These are phyloP conservation scores for Pseudomyrmex pallidus DNA, from an alignment of 1,140 invertebrate genomes.

Conservation along the genomic window DNA sequence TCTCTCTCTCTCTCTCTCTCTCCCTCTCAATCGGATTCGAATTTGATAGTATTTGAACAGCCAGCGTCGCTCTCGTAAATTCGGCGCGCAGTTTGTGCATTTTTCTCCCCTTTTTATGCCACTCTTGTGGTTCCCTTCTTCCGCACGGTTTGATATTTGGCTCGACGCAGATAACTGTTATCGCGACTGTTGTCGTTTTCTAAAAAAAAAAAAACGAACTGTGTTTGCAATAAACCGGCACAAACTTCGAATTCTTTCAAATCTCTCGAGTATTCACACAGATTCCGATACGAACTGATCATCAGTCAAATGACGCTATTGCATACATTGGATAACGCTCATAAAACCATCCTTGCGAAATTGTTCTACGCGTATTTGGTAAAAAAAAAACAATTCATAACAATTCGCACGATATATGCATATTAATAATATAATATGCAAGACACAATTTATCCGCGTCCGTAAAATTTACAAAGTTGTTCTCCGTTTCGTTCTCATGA, in stretches of 20 bases:
- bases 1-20: too few relatives aligned
- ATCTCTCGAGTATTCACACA: constrained; percentile 27
- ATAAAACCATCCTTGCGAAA: too few relatives aligned
- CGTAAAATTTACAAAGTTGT: constrained; percentile 31
- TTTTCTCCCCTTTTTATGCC: constrained; percentile 27
- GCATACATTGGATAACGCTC: background rate
- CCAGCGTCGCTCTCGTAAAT: constrained; percentile 61
- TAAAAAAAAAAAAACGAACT: constrained; percentile 44
- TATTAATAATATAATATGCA: too few relatives aligned
- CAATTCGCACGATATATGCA: too few relatives aligned
- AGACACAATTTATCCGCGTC: background rate
- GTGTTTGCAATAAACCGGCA: constrained; percentile 48
- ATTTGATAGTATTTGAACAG: constrained; percentile 69
- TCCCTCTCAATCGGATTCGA: constrained; percentile 61
- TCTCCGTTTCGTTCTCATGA: constrained; percentile 30
- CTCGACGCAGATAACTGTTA: constrained; percentile 64
- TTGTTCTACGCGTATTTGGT: too few relatives aligned
- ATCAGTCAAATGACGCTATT: background rate
- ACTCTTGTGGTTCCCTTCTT: constrained; percentile 53
- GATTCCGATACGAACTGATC: constrained; percentile 18
- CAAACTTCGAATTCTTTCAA: constrained; percentile 26
- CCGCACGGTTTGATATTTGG: constrained; percentile 66
- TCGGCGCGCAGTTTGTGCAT: constrained; percentile 62
- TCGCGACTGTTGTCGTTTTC: constrained; percentile 54
- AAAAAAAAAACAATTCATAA: background rate